These are phyloP conservation scores for Zaprionus ghesquierei DNA, from an alignment of 1,140 invertebrate genomes.

Conservation along the genomic window DNA sequence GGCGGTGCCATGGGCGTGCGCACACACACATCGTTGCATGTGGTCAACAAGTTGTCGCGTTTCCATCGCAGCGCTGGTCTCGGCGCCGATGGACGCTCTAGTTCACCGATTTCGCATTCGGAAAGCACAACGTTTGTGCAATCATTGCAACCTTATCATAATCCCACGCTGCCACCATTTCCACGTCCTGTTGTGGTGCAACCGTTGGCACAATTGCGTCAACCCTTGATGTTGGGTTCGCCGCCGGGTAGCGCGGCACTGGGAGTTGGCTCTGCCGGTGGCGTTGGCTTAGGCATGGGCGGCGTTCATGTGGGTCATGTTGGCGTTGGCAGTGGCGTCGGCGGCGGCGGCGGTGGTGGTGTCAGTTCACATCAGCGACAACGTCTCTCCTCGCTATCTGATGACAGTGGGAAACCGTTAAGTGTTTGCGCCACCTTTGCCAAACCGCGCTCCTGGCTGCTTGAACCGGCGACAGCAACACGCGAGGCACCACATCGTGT, in stretches of 20 bases:
- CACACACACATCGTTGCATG: slow-evolving; percentile 95
- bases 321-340: slow-evolving; percentile 4
- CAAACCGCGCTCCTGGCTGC: slow-evolving; percentile 88
- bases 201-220: slow-evolving; percentile 93
- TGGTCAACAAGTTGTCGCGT: slow-evolving; percentile 96
- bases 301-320: slow-evolving; percentile 16
- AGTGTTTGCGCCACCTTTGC: slow-evolving; percentile 91
- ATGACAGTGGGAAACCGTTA: slow-evolving; percentile 87
- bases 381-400: slow-evolving; percentile 86
- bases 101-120: slow-evolving; percentile 88
- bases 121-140: slow-evolving; percentile 83
- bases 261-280: not conserved
- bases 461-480: slow-evolving; percentile 84
- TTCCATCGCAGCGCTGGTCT: slow-evolving; percentile 98
- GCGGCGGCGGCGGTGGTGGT: slow-evolving; percentile 14
- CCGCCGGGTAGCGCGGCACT: slow-evolving; percentile 52
- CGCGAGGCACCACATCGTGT: slow-evolving; percentile 81
- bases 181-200: slow-evolving; percentile 91
- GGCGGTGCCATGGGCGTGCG: slow-evolving; percentile 95
- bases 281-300: slow-evolving; percentile 3
- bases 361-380: slow-evolving; percentile 83
- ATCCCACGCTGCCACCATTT: slow-evolving; percentile 94
- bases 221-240: slow-evolving; percentile 85
- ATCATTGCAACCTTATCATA: slow-evolving; percentile 88
- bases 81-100: slow-evolving; percentile 87